These are phyloP conservation scores for Bergia sp. DNA, from an alignment of 92 coral and sea anemone genomes.

Conservation along the genomic window DNA sequence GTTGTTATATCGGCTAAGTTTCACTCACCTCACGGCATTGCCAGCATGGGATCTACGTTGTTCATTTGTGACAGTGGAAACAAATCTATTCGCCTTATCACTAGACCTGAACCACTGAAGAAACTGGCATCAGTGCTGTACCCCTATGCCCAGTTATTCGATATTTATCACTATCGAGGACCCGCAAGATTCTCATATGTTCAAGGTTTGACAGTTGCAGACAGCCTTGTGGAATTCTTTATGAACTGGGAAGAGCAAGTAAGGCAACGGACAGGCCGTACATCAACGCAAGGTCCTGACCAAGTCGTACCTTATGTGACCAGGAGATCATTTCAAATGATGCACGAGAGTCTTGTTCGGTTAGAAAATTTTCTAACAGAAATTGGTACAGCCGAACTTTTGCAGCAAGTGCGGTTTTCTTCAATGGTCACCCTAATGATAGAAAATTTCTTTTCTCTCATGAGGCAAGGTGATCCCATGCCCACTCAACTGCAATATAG, in stretches of 20 bases:
- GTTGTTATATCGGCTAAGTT: constrained; percentile 38
- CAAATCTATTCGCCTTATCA: too few relatives aligned
- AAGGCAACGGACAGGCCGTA: constrained; percentile 18
- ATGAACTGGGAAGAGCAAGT: constrained; percentile 4
- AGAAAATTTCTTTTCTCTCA: constrained; percentile 56
- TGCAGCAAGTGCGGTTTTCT: constrained; percentile 45
- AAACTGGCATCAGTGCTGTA: too few relatives aligned
- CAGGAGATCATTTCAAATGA: constrained; percentile 4
- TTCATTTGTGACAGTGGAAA: too few relatives aligned
- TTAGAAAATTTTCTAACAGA: constrained; percentile 15
- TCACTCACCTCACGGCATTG: constrained; percentile 52
- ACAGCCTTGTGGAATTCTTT: not conserved
- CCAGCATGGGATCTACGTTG: constrained; percentile 45
- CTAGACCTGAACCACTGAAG: too few relatives aligned
- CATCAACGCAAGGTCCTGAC: constrained; percentile 14
- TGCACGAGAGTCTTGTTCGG: not conserved
- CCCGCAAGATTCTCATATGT: not conserved
- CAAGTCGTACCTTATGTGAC: constrained; percentile 2
- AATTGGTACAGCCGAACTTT: constrained; percentile 46
- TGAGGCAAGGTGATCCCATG: constrained; percentile 55
- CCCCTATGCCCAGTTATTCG: too few relatives aligned
- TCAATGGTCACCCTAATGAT: constrained; percentile 60
- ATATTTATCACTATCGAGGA: too few relatives aligned
- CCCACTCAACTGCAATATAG: constrained; percentile 55
- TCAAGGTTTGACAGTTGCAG: not conserved